Conservation (phyloP, 1,140 invertebrate species). For the Melipona quadrifasciata region DNA sequence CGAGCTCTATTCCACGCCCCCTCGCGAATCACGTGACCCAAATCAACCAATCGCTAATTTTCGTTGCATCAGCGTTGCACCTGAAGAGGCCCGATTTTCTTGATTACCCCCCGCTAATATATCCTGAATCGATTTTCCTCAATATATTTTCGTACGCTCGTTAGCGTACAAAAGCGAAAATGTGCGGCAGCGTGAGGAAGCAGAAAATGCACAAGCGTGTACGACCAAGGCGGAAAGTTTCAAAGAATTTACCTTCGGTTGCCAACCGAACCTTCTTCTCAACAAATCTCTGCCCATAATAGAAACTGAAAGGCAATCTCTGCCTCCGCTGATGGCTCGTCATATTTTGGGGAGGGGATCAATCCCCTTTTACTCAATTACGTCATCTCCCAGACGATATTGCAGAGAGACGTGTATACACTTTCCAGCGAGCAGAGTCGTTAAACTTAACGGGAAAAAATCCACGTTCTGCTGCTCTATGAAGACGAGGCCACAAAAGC, state of each 20-base stretch:
- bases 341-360: conserved; percentile 47
- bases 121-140: neutral
- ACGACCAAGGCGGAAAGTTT: neutral
- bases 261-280: neutral
- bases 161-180: neutral
- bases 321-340: conserved; percentile 37
- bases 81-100: too few species aligned
- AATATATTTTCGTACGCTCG: neutral
- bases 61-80: too few species aligned
- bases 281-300: conserved; percentile 17
- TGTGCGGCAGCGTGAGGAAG: too few species aligned
- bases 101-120: too few species aligned
- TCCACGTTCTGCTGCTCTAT: neutral
- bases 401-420: conserved; percentile 15
- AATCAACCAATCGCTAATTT: too few species aligned
- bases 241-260: neutral
- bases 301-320: conserved; percentile 53
- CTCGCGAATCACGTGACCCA: too few species aligned
- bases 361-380: conserved; percentile 54
- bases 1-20: too few species aligned
- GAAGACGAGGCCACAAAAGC: neutral
- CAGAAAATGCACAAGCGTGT: neutral
- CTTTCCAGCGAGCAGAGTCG: conserved; percentile 45
- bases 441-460: conserved; percentile 46
- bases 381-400: conserved; percentile 42